Conservation (phyloP, 2,888 invertebrate genomes). For the Clepsis dumicolana region DNA sequence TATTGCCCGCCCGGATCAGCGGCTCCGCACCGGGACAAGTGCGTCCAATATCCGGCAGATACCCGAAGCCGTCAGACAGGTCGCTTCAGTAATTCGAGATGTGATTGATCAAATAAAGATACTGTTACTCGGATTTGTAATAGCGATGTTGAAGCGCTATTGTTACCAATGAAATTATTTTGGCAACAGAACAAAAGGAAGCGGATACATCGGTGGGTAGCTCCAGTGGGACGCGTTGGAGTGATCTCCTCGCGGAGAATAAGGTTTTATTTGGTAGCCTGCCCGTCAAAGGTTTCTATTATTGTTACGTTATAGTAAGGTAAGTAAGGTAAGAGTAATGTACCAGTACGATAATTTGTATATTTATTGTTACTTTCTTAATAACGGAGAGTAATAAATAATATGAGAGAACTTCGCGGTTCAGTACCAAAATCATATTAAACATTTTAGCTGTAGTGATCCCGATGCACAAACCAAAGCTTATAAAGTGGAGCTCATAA, state of each 20-base stretch:
- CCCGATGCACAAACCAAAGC: no score
- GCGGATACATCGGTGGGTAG: neutral
- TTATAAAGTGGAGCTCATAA: no score
- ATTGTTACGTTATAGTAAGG: no score
- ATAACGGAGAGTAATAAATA: no score
- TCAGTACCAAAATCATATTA: no score
- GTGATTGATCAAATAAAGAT: slow-evolving; percentile 10
- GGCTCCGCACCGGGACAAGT: neutral
- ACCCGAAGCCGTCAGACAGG: neutral
- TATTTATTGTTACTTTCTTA: no score
- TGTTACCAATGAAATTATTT: slow-evolving; percentile 1
- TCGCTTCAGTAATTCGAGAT: slow-evolving; percentile 10
- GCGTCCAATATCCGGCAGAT: slow-evolving; percentile 7
- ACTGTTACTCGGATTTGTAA: neutral
- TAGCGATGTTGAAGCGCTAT: neutral
- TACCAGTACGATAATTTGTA: no score
- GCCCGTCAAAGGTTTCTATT: neutral
- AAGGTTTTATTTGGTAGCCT: neutral
- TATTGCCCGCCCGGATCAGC: slow-evolving; percentile 11
- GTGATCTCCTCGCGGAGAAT: neutral
- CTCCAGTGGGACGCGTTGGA: neutral
- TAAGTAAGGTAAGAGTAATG: no score
- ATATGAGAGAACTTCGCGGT: no score
- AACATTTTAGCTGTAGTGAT: no score
- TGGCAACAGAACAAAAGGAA: neutral